Evolutionary conservation across 2,797 vertebrate species (phyloP).

Genomic region (Mergus octosetaceus): DNA sequence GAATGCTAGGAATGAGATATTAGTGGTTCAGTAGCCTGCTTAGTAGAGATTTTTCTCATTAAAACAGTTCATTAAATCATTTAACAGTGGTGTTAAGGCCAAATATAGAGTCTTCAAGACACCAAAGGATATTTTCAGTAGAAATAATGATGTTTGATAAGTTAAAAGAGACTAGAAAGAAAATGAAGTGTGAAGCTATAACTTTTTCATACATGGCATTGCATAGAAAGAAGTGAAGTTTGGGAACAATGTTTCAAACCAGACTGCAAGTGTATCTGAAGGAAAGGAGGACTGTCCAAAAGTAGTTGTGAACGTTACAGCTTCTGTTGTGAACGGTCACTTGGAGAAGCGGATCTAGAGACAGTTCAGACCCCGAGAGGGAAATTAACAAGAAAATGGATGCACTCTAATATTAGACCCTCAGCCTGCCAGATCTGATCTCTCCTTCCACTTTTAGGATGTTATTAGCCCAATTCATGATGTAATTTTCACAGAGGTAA

Average conservation of each 20-base stretch:
- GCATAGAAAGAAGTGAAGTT: rapidly evolving
- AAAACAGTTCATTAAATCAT: not conserved
- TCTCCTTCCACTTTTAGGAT: not conserved
- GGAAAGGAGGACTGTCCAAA: not conserved
- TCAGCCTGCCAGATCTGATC: not conserved
- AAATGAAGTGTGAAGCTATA: not conserved
- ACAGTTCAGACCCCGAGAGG: rapidly evolving
- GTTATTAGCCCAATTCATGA: conserved; percentile 6
- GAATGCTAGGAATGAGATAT: not conserved
- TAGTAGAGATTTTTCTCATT: not conserved
- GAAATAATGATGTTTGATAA: not conserved
- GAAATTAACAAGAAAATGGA: not conserved
- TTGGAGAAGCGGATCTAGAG: rapidly evolving
- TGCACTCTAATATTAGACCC: conserved; percentile 1
- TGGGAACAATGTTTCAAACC: rapidly evolving
- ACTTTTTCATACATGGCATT: not conserved
- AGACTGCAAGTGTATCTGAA: not conserved
- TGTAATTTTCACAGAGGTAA: conserved; percentile 29
- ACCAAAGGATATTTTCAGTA: not conserved
- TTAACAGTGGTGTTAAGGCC: not conserved
- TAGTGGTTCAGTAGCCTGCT: not conserved
- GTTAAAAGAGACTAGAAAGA: not conserved
- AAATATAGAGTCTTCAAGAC: not conserved
- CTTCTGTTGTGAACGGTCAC: rapidly evolving
- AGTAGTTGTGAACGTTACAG: rapidly evolving